Evolutionary conservation across 1,140 invertebrate genomes (phyloP).

Genomic region (Saccostrea cuccullata): DNA sequence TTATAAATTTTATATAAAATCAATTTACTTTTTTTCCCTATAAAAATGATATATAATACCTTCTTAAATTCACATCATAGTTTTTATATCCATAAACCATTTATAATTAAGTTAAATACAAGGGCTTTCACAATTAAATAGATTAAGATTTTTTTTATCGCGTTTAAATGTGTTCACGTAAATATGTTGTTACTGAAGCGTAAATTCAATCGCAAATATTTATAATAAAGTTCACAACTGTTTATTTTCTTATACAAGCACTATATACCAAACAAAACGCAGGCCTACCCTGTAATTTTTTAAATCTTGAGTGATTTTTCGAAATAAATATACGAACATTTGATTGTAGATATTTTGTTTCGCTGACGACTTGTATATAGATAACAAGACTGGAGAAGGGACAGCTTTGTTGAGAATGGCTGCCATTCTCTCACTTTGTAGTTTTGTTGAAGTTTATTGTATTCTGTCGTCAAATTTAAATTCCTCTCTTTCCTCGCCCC

Average conservation of each 20-base stretch:
- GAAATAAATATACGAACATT: not conserved
- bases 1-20: no score
- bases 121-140: not conserved
- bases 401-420: not conserved
- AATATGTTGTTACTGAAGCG: constrained; percentile 15
- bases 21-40: no score
- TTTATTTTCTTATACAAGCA: constrained; percentile 36
- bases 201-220: constrained; percentile 10
- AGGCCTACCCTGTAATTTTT: not conserved
- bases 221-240: constrained; percentile 29
- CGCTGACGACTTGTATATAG: not conserved
- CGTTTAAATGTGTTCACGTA: not conserved
- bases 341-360: constrained; percentile 18
- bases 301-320: constrained; percentile 2
- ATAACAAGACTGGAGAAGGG: not conserved
- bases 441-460: constrained; percentile 11
- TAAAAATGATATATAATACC: no score
- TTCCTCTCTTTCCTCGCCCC: not conserved
- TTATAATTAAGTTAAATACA: not conserved
- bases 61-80: no score
- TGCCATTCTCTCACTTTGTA: not conserved
- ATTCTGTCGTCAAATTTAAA: not conserved
- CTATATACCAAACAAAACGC: constrained; percentile 12
- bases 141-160: constrained; percentile 17
- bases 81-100: no score